Evolutionary conservation across 2,888 invertebrate species (phyloP).

Genomic region (Rapana venosa): DNA sequence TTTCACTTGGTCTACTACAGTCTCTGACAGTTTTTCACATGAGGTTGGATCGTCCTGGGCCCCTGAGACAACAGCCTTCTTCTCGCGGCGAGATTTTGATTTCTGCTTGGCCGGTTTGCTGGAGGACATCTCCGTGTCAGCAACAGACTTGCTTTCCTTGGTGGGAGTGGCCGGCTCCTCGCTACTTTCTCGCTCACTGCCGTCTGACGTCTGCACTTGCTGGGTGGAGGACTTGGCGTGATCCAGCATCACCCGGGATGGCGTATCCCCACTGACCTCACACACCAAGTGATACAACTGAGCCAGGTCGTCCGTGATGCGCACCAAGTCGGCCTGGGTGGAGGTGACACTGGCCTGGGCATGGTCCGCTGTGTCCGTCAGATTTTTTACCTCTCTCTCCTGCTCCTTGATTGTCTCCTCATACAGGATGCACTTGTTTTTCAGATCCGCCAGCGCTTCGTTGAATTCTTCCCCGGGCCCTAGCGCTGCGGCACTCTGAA

Average conservation of each 20-base stretch:
- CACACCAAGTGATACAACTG: conserved; percentile 98
- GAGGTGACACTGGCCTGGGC: conserved; percentile 74
- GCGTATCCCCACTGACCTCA: conserved; percentile 96
- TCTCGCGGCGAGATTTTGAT: conserved; percentile 26
- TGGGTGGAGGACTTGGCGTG: conserved; percentile 84
- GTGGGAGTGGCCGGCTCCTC: conserved; percentile 55
- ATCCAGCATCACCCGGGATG: conserved; percentile 89
- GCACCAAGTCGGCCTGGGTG: conserved; percentile 89
- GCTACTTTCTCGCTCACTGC: conserved; percentile 59
- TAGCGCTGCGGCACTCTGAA: conserved; percentile 62
- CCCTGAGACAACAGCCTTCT: conserved; percentile 15
- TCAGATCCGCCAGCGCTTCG: conserved; percentile 87
- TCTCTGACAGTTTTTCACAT: conserved; percentile 92
- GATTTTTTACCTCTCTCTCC: conserved; percentile 85
- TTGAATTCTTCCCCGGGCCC: conserved; percentile 56
- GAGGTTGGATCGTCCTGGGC: conserved; percentile 86
- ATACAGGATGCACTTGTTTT: conserved; percentile 85
- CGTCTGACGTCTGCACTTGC: conserved; percentile 49
- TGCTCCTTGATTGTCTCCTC: conserved; percentile 87
- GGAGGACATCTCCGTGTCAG: background rate
- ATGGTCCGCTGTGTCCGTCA: conserved; percentile 86
- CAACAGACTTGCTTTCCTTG: background rate
- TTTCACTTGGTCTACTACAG: conserved; percentile 93
- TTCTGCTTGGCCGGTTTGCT: conserved; percentile 15
- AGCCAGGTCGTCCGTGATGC: conserved; percentile 94